Base-by-base conservation (phyloP, 1,140 invertebrate species). In the Drosophila rufa region DNA sequence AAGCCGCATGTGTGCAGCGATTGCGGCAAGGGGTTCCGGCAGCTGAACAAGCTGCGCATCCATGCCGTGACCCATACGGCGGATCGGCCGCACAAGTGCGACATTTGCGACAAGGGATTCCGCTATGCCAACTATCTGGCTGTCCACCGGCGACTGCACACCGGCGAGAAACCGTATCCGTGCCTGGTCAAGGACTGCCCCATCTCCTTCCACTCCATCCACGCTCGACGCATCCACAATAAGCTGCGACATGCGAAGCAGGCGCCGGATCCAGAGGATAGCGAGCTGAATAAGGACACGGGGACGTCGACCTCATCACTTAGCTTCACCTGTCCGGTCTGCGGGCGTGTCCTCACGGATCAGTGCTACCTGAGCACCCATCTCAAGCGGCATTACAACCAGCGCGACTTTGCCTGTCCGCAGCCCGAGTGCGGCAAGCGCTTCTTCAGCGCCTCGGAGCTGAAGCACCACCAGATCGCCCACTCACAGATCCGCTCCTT, bases 401-500 rank as follows among this genome's bases (percentile, higher is more conserved):
- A 82, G 55, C 86, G 84, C 0, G 71, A 91, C 40, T 82, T 69
- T 27, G 62, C 67, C 45, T 91, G 91, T 15, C 15, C 50, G 17
- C 84, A 75, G 5, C 56, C 65, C 0, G 47, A 53, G 22, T 91
- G 87, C 48, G 77, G 60, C 27, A 92, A 92, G 47, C 57, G 82
- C 11, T 92, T 92, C 66, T 92, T 85, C 8, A 85, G 83, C 42
- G 66, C 79, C n/a, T 92, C 85, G 9, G 83, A 91, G 46, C 62
- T 92, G 17, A 92, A 91, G 45, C 91, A 92, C 58, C 91, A 92
- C 56, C 97, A 97, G 93, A 96, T 96, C 14, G 95, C 95, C 0
- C 97, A 98, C 92, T 97, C 96, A 1, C 96, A 96, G 22, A 95
- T 97, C 92, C 93, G 96, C 12, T 96, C 97, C 0, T 96, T 95